Evolutionary conservation across 2,113 vertebrate species (phyloP).

Genomic region (Corynorhinus townsendii): DNA sequence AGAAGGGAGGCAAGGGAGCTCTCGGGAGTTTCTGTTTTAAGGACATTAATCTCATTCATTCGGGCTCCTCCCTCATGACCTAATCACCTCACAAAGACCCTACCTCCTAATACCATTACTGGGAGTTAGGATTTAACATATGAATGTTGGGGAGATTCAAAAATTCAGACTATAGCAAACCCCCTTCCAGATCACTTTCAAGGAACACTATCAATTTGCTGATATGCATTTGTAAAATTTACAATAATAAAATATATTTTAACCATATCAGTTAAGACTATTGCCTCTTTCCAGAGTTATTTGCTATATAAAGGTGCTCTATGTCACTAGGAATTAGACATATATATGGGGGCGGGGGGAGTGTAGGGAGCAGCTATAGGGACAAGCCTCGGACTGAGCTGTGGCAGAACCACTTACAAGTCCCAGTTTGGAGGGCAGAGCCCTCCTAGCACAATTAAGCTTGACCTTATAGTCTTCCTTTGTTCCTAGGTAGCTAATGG

Average conservation of each 20-base stretch:
- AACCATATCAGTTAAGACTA: neutral
- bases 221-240: neutral
- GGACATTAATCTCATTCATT: neutral
- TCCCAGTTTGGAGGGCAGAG: too few relatives aligned
- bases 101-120: neutral
- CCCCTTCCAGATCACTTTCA: neutral
- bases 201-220: neutral
- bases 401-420: too few relatives aligned
- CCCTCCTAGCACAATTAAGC: too few relatives aligned
- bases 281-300: neutral
- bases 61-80: neutral
- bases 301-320: neutral
- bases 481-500: too few relatives aligned
- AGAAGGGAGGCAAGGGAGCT: neutral
- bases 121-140: neutral
- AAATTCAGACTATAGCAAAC: neutral
- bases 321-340: neutral
- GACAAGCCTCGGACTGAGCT: too few relatives aligned
- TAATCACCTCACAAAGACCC: neutral
- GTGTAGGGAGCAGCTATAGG: too few relatives aligned
- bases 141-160: neutral
- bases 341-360: fast-evolving
- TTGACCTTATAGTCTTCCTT: too few relatives aligned
- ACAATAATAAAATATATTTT: neutral
- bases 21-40: neutral